Conservation (phyloP, 35 echinoderm and acorn worm species). For the Ophiothrix spiculata region DNA sequence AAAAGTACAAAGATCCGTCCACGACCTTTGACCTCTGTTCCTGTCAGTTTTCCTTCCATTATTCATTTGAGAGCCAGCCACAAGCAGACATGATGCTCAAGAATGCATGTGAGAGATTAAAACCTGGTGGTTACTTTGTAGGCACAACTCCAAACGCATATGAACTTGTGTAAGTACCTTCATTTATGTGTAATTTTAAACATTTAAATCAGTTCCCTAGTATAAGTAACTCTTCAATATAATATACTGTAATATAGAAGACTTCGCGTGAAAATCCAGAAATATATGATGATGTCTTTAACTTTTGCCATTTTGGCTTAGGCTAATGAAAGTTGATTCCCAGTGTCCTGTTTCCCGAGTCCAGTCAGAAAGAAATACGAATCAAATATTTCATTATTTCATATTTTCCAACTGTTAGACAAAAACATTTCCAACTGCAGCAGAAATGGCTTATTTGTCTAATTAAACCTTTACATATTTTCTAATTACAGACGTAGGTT, state of each 20-base stretch:
- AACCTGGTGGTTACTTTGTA: slow-evolving; percentile 84
- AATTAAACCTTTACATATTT: not conserved
- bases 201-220: too few relatives aligned
- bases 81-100: slow-evolving; percentile 86
- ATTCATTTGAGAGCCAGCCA: slow-evolving; percentile 85
- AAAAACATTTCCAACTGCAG: not conserved
- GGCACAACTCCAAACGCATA: slow-evolving; percentile 87
- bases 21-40: slow-evolving; percentile 80
- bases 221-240: too few relatives aligned
- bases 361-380: too few relatives aligned
- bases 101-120: slow-evolving; percentile 87
- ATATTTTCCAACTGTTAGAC: too few relatives aligned
- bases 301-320: too few relatives aligned
- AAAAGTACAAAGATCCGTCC: slow-evolving; percentile 73
- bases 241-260: too few relatives aligned
- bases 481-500: slow-evolving; percentile 63
- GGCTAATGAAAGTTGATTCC: too few relatives aligned
- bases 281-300: too few relatives aligned
- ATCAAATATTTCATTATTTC: too few relatives aligned
- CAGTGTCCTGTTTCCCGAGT: too few relatives aligned
- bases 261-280: too few relatives aligned
- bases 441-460: not conserved
- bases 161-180: slow-evolving; percentile 99
- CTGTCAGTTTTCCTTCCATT: slow-evolving; percentile 98
- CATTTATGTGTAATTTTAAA: too few relatives aligned